Evolutionary conservation across 2,113 vertebrate species (phyloP).

Genomic region (Tonatia bakeri): DNA sequence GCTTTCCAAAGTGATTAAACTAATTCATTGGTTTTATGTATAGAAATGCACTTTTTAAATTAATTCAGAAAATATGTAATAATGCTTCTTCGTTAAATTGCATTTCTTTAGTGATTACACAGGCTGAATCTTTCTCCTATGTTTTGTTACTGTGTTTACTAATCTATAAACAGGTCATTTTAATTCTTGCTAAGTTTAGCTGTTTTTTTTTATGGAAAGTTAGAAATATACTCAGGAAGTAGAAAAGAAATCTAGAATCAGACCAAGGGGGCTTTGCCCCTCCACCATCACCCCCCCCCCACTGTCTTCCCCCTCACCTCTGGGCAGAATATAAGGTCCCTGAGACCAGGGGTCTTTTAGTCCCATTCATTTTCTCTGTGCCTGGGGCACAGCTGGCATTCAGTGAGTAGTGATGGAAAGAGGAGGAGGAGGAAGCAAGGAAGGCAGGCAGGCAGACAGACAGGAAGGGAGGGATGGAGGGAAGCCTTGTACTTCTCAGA

Average conservation of each 20-base stretch:
- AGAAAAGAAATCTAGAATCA: not conserved
- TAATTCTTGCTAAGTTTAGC: slow-evolving; percentile 6
- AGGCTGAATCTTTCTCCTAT: not conserved
- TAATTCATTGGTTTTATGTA: not conserved
- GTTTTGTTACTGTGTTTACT: not conserved
- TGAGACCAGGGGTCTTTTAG: not conserved
- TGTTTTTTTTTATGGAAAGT: not conserved
- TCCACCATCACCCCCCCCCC: rapidly evolving
- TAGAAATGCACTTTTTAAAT: not conserved
- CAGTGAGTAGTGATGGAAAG: not conserved
- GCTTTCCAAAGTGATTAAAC: not conserved
- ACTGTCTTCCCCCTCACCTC: not conserved
- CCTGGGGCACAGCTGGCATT: not conserved
- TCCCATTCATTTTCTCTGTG: not conserved
- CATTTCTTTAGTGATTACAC: not conserved
- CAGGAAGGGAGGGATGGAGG: not conserved
- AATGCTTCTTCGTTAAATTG: not conserved
- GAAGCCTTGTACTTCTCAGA: not conserved
- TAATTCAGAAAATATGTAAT: not conserved
- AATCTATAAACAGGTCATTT: not conserved
- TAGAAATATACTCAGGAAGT: not conserved
- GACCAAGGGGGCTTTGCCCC: not conserved
- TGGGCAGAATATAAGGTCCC: not conserved
- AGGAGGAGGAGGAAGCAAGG: not conserved
- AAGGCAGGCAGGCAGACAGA: not conserved